Percentiles rank a stretch among this genome's conserved stretches.
Evolutionary conservation across 1,140 invertebrate species (phyloP).

Genomic region (Microplitis demolitor): DNA sequence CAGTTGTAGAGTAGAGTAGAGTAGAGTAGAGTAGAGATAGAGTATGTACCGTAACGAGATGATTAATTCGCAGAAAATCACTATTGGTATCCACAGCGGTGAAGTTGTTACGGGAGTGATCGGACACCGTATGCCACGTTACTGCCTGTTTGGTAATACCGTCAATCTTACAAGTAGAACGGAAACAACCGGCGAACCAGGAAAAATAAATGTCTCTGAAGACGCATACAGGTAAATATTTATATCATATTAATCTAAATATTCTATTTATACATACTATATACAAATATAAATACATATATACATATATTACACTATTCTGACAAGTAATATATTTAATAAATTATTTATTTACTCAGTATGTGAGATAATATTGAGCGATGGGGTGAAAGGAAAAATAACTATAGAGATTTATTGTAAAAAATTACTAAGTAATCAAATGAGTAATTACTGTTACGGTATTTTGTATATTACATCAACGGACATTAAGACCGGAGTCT

Average conservation of each 20-base stretch:
- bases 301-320: no score
- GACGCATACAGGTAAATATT: constrained; percentile 84
- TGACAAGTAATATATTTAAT: not conserved
- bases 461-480: constrained; percentile 8
- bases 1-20: no score
- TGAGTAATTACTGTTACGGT: constrained; percentile 15
- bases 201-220: constrained; percentile 93
- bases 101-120: constrained; percentile 97
- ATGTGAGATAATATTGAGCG: not conserved
- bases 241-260: not conserved
- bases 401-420: constrained; percentile 14
- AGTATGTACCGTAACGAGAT: constrained; percentile 9
- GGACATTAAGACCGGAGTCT: not conserved
- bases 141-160: constrained; percentile 96
- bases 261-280: not conserved
- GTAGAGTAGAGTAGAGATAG: no score
- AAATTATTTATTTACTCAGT: not conserved
- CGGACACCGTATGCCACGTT: constrained; percentile 95
- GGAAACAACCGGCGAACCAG: constrained; percentile 90
- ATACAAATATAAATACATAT: not conserved
- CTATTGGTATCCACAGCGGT: constrained; percentile 94
- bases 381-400: constrained; percentile 6
- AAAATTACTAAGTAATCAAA: not conserved
- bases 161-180: constrained; percentile 94
- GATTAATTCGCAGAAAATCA: constrained; percentile 76